These are phyloP conservation scores for Cenopis cana DNA, from an alignment of 2,888 invertebrate genomes.

Conservation along the genomic window DNA sequence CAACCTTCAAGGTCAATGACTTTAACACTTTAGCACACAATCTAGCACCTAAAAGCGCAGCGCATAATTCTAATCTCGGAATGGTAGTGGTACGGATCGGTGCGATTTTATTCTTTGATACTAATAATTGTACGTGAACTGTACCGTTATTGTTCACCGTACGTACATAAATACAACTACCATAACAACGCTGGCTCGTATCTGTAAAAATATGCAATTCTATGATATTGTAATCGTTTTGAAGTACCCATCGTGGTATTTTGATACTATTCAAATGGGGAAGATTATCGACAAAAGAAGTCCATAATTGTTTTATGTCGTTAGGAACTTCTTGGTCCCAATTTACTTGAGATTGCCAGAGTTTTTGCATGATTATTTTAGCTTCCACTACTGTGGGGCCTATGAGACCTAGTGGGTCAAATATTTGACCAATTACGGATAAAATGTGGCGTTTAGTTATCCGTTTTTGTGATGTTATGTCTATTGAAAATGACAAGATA, in stretches of 20 bases:
- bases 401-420: not conserved
- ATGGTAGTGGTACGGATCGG: no score
- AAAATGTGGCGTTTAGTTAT: conserved; percentile 23
- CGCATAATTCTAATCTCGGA: not conserved
- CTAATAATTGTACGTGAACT: no score
- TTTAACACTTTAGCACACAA: conserved; percentile 13
- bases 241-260: not conserved
- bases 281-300: conserved; percentile 1
- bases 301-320: conserved; percentile 3
- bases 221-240: not conserved
- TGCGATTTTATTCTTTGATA: no score
- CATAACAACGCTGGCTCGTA: not conserved
- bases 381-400: not conserved
- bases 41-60: conserved; percentile 12
- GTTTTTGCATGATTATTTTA: not conserved
- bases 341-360: not conserved
- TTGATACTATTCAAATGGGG: conserved; percentile 10
- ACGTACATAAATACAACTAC: no score
- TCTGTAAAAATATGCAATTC: conserved; percentile 1
- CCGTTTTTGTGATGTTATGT: not conserved
- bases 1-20: conserved; percentile 3
- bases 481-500: not conserved
- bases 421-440: not conserved
- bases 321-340: conserved; percentile 1
- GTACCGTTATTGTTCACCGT: no score